Evolutionary conservation across 1,140 invertebrate species (phyloP).

Genomic region (Drusus annulatus): DNA sequence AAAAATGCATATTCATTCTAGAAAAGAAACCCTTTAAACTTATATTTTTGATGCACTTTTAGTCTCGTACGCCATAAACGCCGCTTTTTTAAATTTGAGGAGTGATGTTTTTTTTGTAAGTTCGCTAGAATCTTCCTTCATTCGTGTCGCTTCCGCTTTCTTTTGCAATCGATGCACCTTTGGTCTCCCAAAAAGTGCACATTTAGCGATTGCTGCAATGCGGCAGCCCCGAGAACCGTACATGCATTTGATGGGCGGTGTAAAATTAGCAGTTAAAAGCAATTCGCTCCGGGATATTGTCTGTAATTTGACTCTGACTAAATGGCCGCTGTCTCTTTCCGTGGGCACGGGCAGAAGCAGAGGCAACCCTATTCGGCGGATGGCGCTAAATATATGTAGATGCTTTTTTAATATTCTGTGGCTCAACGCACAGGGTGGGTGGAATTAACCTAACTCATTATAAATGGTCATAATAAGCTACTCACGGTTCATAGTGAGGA

Average conservation of each 20-base stretch:
- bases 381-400: conserved; percentile 39
- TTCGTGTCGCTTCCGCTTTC: neutral
- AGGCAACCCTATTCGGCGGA: conserved; percentile 24
- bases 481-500: too few species aligned
- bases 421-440: conserved; percentile 7
- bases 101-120: too few species aligned
- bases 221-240: conserved; percentile 15
- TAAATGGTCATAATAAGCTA: too few species aligned
- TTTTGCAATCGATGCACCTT: conserved; percentile 19
- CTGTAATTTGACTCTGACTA: conserved; percentile 48
- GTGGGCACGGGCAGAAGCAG: conserved; percentile 15
- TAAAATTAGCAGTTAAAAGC: conserved; percentile 49
- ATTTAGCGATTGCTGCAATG: conserved; percentile 27
- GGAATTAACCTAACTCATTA: neutral
- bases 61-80: too few species aligned
- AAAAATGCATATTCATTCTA: too few species aligned
- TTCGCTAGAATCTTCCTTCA: too few species aligned
- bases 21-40: too few species aligned
- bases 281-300: conserved; percentile 47
- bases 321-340: conserved; percentile 34
- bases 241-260: conserved; percentile 32
- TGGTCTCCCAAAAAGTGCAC: conserved; percentile 9
- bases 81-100: too few species aligned
- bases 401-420: conserved; percentile 32
- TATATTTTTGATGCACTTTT: too few species aligned